Percentiles rank a stretch among this genome's conserved stretches.
Conservation (phyloP, 1,140 invertebrate genomes). For the Drosophila littoralis region DNA sequence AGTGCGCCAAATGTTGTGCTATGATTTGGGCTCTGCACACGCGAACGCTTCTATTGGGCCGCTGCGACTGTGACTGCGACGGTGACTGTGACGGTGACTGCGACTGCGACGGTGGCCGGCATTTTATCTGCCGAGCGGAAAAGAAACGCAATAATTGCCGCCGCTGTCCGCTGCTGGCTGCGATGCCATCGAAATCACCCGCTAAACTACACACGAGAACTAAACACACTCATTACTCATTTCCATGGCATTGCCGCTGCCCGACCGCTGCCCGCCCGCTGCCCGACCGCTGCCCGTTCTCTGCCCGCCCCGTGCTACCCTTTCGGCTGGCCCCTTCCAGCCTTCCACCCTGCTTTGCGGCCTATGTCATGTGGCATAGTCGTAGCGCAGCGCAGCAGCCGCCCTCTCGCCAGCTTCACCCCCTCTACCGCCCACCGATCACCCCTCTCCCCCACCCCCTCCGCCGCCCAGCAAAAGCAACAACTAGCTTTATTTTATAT, state of each 20-base stretch:
- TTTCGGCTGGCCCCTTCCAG: background rate
- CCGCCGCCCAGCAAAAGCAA: slow-evolving; percentile 9
- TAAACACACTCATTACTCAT: slow-evolving; percentile 59
- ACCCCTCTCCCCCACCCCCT: background rate
- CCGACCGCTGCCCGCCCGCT: background rate
- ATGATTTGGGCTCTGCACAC: slow-evolving; percentile 31
- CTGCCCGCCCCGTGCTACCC: slow-evolving; percentile 18
- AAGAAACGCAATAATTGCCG: slow-evolving; percentile 6
- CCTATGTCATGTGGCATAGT: slow-evolving; percentile 66
- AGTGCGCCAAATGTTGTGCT: slow-evolving; percentile 59
- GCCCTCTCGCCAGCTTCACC: background rate
- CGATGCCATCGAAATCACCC: slow-evolving; percentile 21
- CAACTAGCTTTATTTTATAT: slow-evolving; percentile 46
- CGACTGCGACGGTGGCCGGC: background rate
- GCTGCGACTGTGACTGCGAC: background rate
- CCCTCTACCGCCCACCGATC: background rate
- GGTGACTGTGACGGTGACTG: background rate
- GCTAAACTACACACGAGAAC: slow-evolving; percentile 46
- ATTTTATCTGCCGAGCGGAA: background rate
- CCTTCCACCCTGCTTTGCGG: slow-evolving; percentile 40
- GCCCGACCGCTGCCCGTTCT: background rate
- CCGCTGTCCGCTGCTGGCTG: slow-evolving; percentile 19
- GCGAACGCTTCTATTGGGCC: slow-evolving; percentile 12
- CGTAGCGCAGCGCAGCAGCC: slow-evolving; percentile 41
- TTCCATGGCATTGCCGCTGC: slow-evolving; percentile 10